Evolutionary conservation across 2,113 vertebrate species (phyloP).

Genomic region (Aramus guarauna): DNA sequence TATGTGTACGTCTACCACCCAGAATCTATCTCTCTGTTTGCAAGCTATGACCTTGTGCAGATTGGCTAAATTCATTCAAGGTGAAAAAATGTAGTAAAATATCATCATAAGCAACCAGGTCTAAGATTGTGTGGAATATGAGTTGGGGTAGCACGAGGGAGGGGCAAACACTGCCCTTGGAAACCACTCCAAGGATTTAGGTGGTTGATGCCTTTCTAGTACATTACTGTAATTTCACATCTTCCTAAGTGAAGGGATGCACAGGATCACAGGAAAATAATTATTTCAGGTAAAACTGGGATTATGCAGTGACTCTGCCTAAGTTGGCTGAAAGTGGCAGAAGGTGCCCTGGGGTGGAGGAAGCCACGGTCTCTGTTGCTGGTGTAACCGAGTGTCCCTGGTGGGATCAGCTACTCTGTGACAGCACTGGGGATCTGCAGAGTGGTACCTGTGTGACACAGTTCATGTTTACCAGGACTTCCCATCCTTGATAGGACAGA

Average conservation of each 20-base stretch:
- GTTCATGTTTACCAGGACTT: background rate
- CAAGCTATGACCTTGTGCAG: background rate
- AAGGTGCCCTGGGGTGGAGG: background rate
- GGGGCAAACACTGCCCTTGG: background rate
- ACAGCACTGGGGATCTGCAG: background rate
- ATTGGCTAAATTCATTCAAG: background rate
- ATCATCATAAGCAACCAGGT: background rate
- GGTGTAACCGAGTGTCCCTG: background rate
- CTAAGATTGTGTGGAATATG: background rate
- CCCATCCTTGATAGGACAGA: background rate
- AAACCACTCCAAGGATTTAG: background rate
- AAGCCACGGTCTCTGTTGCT: background rate
- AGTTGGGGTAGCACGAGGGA: background rate
- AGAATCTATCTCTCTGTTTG: background rate
- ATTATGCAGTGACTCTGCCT: background rate
- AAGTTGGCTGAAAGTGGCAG: background rate
- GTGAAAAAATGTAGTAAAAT: background rate
- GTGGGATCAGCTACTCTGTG: background rate
- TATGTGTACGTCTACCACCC: no score
- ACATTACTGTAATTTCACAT: fast-evolving
- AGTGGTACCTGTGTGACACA: background rate
- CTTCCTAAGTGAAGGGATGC: background rate
- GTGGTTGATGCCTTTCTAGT: background rate
- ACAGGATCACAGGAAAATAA: background rate
- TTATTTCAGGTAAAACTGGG: background rate